Evolutionary conservation across 2,888 invertebrate genomes (phyloP), one percentile per base, ranked within the genome.

Genomic region (Polymixis flavicincta): DNA sequence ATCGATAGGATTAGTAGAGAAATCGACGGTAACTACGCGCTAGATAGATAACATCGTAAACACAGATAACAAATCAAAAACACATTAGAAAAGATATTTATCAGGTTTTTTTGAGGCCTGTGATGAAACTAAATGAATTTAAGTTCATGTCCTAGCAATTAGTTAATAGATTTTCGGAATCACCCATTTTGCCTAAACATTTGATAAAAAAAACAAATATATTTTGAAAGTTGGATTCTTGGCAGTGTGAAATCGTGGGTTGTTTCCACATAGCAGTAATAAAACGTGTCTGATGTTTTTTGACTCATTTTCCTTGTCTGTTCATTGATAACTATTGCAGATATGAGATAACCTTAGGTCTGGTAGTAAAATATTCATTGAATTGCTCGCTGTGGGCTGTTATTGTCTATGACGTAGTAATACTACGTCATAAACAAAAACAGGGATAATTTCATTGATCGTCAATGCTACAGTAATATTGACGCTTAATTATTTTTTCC

Each of bases 41-140:
- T 76, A 76, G 55, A 78, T 69, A 85, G 71, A 71, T 83, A 85
- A 66, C 8, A 55, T 65, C 77, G 22, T 63, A 67, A 70, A 85
- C 25, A 70, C 32, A 70, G 82, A 71, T 82, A 85, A 69, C 37
- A 17, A 66, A 72, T 28, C 45, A 65, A 54, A 85, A 78, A 70
- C 64, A 65, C 59, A 60, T 84, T 60, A 84, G 52, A 79, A 84
- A 71, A 54, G 0, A 54, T 48, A 67, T 13, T n/a, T 83, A 78
- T 68, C 52, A 54, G n/a, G 19, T 11, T 64, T 37, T 69, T 81
- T 54, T 42, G 48, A 48, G 19, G 48, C 32, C 11, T 52, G 13
- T 42, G n/a, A 11, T n/a, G 45, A 68, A 57, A 59, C 52, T 28
- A 42, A 37, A 55, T 42, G 14, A 19, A 28, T 42, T 60, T 19